phyloP scores from a whole-genome alignment of 2,888 invertebrate species.

The Dorcus parallelipipedus region DNA sequence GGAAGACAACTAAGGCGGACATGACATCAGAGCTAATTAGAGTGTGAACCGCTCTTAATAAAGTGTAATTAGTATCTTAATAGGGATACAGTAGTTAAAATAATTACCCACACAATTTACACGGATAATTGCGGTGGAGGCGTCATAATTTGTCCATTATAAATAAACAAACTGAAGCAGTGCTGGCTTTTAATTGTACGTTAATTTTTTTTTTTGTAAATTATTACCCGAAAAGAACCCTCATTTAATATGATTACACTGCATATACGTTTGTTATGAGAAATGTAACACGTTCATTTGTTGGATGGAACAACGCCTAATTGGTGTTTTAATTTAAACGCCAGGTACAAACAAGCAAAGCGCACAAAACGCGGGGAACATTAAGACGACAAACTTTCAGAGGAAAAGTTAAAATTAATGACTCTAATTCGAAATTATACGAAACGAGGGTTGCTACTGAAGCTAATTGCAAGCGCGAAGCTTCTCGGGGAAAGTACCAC shows the following conservation, averaged over 20 bases:
- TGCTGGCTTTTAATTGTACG: not conserved
- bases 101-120: constrained; percentile 49
- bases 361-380: not conserved
- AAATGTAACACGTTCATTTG: no score
- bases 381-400: not conserved
- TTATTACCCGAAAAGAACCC: not conserved
- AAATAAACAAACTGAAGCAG: constrained; percentile 15
- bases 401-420: not conserved
- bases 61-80: constrained; percentile 50
- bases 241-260: not conserved
- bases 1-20: constrained; percentile 44
- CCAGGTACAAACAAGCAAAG: no score
- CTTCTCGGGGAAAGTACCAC: constrained; percentile 15
- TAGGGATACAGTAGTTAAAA: constrained; percentile 52
- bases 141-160: constrained; percentile 30
- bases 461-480: constrained; percentile 1
- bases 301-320: no score
- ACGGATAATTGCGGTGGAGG: constrained; percentile 44
- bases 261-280: not conserved
- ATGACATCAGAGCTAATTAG: constrained; percentile 47
- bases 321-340: no score
- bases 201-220: not conserved
- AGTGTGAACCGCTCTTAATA: constrained; percentile 46
- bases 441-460: not conserved
- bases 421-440: not conserved